Evolutionary conservation across 2,888 invertebrate genomes (phyloP).

Genomic region (Ennomos erosarius): DNA sequence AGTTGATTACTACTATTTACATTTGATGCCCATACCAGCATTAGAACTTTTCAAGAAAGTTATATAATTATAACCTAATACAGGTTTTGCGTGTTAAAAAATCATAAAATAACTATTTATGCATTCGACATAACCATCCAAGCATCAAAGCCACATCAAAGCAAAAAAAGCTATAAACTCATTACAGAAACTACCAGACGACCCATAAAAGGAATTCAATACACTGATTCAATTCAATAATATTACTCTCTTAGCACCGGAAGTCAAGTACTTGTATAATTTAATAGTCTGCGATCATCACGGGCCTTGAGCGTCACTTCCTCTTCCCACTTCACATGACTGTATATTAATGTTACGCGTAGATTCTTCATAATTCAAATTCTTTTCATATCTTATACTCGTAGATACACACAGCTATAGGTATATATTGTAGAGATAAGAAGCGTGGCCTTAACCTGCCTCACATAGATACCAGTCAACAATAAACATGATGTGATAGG

Average conservation of each 20-base stretch:
- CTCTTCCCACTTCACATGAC: slow-evolving; percentile 22
- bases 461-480: slow-evolving; percentile 58
- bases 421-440: slow-evolving; percentile 59
- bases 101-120: no score
- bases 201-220: slow-evolving; percentile 31
- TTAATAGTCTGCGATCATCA: slow-evolving; percentile 39
- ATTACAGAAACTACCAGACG: slow-evolving; percentile 8
- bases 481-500: slow-evolving; percentile 54
- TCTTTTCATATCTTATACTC: slow-evolving; percentile 6
- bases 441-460: slow-evolving; percentile 64
- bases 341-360: neutral
- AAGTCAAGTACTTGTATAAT: slow-evolving; percentile 39
- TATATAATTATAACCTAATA: no score
- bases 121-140: no score
- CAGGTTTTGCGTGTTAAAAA: no score
- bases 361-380: slow-evolving; percentile 23
- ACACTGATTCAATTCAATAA: slow-evolving; percentile 35
- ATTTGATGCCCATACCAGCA: no score
- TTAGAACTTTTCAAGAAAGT: no score
- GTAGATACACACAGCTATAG: slow-evolving; percentile 1
- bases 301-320: slow-evolving; percentile 38
- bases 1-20: no score
- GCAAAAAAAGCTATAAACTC: slow-evolving; percentile 18
- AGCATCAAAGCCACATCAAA: neutral
- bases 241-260: slow-evolving; percentile 37